Percentiles rank a stretch among this genome's conserved stretches.
These are phyloP conservation scores for Galemys pyrenaicus DNA, from an alignment of 2,113 vertebrate species.

Conservation along the genomic window DNA sequence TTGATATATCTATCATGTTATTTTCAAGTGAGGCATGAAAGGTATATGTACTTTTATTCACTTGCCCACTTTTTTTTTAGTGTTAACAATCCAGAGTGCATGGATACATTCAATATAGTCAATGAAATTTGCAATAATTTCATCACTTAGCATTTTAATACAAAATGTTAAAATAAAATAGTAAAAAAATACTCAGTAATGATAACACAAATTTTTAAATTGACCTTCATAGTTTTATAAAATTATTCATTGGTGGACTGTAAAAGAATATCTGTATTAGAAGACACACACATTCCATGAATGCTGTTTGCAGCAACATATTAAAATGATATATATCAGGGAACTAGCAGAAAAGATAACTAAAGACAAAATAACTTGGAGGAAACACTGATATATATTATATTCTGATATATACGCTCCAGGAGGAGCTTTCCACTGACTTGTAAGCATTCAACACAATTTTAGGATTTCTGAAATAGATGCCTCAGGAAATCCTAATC, in stretches of 20 bases:
- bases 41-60: neutral
- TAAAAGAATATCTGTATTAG: neutral
- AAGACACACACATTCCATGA: neutral
- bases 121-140: neutral
- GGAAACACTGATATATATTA: neutral
- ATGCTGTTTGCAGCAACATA: neutral
- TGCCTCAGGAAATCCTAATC: neutral
- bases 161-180: neutral
- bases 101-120: neutral
- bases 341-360: neutral
- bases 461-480: neutral
- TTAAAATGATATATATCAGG: neutral
- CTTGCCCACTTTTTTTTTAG: neutral
- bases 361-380: neutral
- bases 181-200: neutral
- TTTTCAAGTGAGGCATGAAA: neutral
- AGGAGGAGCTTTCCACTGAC: neutral
- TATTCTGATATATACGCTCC: neutral
- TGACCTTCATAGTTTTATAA: neutral
- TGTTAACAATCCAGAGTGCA: neutral
- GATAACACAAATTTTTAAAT: neutral
- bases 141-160: neutral
- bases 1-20: neutral
- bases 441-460: neutral
- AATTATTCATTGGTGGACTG: neutral